Evolutionary conservation across 1,140 invertebrate species (phyloP), one percentile per base, ranked within the genome.

Genomic region (Portunus trituberculatus): DNA sequence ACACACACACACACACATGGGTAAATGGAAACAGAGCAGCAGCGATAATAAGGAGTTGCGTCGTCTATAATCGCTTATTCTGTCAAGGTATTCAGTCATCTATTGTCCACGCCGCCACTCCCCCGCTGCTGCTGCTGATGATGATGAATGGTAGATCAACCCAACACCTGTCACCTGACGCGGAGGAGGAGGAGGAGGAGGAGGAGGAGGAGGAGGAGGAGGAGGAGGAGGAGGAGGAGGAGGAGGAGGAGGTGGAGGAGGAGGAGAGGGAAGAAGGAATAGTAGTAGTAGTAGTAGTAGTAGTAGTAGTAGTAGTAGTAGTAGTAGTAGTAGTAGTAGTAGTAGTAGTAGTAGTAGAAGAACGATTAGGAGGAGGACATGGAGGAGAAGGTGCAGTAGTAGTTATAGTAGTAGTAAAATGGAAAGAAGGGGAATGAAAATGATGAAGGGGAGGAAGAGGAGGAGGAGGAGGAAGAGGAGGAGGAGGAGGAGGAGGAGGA

Each of bases 301-400:
- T 86, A 88, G 28, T 45, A 32, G 52, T 93, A 86, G 32, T 48
- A 31, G 45, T 88, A 48, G 46, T 86, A 82, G 31, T 82, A 76
- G 31, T 92, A 92, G 31, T 92, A 92, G n/a, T 82, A 92, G 16
- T 92, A 92, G 31, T 92, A 90, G 46, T 90, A 90, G 46, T 90
- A 46, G 46, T 90, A 90, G n/a, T 90, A 48, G 46, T 90, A 39
- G 39, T 39, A 39, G 6, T 2, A 39, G 39, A 6, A 39, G 1
- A 39, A 39, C 39, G 39, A 39, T 39, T 1, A 39, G 39, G 39
- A 39, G 6, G 39, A 39, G 39, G 39, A 39, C 1, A 6, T 2
- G 39, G 6, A 39, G 39, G 39, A 39, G 1, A 1, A 39, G 39
- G 1, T 2, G 39, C 6, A 39, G 39, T 39, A 39, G 39, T 39